These are phyloP conservation scores for Melanotaenia boesemani DNA, from an alignment of 2,797 vertebrate genomes.

Conservation along the genomic window DNA sequence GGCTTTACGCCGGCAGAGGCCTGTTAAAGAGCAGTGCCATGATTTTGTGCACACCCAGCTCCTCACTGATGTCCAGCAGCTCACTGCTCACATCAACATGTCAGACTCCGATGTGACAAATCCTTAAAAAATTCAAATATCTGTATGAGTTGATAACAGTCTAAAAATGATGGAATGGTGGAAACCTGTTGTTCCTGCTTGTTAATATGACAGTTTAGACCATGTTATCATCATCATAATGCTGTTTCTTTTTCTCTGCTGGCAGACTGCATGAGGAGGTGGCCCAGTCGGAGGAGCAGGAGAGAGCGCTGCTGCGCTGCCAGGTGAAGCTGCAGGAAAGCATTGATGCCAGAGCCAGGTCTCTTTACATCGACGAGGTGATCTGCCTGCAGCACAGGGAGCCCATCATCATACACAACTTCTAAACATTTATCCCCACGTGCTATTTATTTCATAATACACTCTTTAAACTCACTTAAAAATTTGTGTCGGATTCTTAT, in stretches of 20 bases:
- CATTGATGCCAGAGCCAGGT: constrained; percentile 86
- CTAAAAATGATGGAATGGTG: background rate
- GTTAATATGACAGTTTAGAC: too few species aligned
- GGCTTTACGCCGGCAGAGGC: constrained; percentile 83
- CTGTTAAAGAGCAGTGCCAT: constrained; percentile 87
- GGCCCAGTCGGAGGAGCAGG: constrained; percentile 80
- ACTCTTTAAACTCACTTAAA: background rate
- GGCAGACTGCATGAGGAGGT: constrained; percentile 83
- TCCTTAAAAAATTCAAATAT: too few species aligned
- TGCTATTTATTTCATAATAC: constrained; percentile 1
- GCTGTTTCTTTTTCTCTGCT: constrained; percentile 4
- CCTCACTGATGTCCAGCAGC: constrained; percentile 85
- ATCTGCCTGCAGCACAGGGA: constrained; percentile 87
- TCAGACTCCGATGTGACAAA: constrained; percentile 52
- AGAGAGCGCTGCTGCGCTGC: constrained; percentile 81
- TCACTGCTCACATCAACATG: constrained; percentile 84
- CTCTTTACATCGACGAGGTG: constrained; percentile 92
- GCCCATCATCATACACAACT: constrained; percentile 80
- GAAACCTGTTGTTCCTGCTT: background rate
- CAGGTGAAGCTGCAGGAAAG: constrained; percentile 90
- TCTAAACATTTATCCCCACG: constrained; percentile 70
- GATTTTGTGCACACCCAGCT: constrained; percentile 86
- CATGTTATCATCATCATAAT: background rate
- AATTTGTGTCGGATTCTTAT: background rate
- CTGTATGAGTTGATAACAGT: too few species aligned